These are phyloP conservation scores for Myiopsitta monachus DNA, from an alignment of 2,113 vertebrate genomes.

Conservation along the genomic window DNA sequence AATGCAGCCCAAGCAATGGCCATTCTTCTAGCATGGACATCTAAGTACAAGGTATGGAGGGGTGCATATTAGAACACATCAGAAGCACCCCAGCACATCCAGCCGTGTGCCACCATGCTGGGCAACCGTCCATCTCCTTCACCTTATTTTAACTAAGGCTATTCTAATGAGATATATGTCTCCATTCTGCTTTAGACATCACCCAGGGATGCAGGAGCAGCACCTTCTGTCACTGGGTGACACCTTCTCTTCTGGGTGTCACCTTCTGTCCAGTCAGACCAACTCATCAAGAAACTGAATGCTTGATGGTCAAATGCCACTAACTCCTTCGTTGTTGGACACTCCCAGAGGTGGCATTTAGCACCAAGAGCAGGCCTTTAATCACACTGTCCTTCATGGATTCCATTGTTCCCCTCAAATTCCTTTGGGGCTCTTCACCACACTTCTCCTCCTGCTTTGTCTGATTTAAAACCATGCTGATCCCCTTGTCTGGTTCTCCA, in stretches of 20 bases:
- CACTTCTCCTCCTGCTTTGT: background rate
- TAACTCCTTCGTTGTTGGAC: background rate
- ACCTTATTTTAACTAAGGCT: background rate
- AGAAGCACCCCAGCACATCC: background rate
- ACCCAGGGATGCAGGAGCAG: background rate
- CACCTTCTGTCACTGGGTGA: background rate
- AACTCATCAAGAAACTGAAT: background rate
- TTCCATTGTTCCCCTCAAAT: background rate
- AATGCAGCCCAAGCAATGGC: background rate
- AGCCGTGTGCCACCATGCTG: background rate
- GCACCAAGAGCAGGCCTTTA: background rate
- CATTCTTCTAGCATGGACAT: background rate
- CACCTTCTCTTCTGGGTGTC: no score
- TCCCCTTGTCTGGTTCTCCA: background rate
- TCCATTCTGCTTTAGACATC: background rate
- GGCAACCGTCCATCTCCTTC: background rate
- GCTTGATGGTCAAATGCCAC: background rate
- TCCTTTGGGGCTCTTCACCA: background rate
- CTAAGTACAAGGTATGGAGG: background rate
- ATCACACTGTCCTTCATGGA: background rate
- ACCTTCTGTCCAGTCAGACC: background rate
- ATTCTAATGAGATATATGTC: background rate
- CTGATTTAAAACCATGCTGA: background rate
- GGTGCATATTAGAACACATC: background rate
- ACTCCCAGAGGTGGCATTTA: background rate